Conservation (phyloP, 2,113 vertebrate genomes). For the Dromiciops gliroides region DNA sequence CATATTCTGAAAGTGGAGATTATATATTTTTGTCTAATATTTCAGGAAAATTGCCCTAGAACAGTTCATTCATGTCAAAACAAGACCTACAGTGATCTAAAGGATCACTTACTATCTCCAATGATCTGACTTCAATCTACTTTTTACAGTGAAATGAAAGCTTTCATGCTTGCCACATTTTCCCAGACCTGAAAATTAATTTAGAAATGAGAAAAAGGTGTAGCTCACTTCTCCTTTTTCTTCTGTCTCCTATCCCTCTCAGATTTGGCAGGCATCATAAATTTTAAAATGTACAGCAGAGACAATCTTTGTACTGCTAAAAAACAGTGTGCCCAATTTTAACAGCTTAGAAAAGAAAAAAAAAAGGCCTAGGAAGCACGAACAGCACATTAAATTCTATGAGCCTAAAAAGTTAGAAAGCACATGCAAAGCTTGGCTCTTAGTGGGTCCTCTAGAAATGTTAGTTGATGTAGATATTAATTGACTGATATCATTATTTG, state of each 20-base stretch:
- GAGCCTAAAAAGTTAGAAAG: not conserved
- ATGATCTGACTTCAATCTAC: conserved; percentile 47
- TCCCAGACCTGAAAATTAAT: conserved; percentile 41
- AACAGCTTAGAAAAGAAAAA: not conserved
- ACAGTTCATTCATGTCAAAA: conserved; percentile 50
- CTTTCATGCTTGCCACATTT: not conserved
- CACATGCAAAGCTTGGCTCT: not conserved
- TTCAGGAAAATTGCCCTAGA: conserved; percentile 28
- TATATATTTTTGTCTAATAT: not conserved
- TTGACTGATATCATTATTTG: conserved; percentile 10
- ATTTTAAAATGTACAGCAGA: conserved; percentile 34
- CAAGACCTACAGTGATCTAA: conserved; percentile 42
- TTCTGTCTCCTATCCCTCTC: conserved; percentile 11
- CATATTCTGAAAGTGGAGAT: not conserved
- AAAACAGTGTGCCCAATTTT: conserved; percentile 17
- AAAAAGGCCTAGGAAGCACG: not conserved
- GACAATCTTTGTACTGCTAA: conserved; percentile 4
- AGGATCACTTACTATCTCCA: not conserved
- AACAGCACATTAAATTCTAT: not conserved
- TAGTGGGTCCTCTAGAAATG: not conserved
- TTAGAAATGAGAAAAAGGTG: conserved; percentile 34
- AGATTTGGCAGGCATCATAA: conserved; percentile 19
- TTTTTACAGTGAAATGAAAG: conserved; percentile 27
- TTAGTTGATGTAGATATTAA: not conserved
- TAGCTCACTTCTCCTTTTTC: not conserved